Base-by-base conservation (phyloP, 2,113 vertebrate species). In the Plotosus lineatus region DNA sequence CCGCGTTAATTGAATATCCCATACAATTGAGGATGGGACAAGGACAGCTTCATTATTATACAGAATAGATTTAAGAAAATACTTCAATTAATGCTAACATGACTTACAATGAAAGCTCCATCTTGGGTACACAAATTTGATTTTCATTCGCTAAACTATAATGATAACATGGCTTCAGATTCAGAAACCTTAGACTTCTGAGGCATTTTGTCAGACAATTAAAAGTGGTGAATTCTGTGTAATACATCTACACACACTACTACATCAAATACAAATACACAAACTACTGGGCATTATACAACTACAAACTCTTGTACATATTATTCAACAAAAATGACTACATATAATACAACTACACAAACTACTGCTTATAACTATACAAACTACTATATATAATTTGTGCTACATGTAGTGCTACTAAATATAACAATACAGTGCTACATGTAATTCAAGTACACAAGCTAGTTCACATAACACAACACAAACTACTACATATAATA, bases 1-100 rank as follows among this genome's bases (percentile, higher is more conserved):
- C 61, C 66, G 83, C 60, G 48, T 60, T 79, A 82, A 48, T 69
- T 50, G 71, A 73, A 36, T 56, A 77, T 74, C 42, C 42, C 11
- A 19, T 61, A 38, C 78, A 63, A 15, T 6, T 2, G 76, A 33
- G 23, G 55, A 42, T 65, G 38, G 23, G 23, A 60, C 17, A 12
- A 51, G 72, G 74, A 12, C 14, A 50, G 38, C 83, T 44, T 50
- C 10, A 53, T 78, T 81, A 56, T 60, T 77, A 72, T 55, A 72
- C 53, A 46, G 8, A 68, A 76, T 60, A 53, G 55, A 72, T 80
- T 76, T 38, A 71, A 80, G 28, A 53, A 65, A 11, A 68, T 36
- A 46, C 58, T 84, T 55, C 15, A 46, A 14, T 73, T 77, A 68
- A 77, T 15, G 44, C 76, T 51, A 65, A 65, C 76, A 65, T 66